phyloP scores from a whole-genome alignment of 1,140 invertebrate genomes.

The Megalonaias nervosa region DNA sequence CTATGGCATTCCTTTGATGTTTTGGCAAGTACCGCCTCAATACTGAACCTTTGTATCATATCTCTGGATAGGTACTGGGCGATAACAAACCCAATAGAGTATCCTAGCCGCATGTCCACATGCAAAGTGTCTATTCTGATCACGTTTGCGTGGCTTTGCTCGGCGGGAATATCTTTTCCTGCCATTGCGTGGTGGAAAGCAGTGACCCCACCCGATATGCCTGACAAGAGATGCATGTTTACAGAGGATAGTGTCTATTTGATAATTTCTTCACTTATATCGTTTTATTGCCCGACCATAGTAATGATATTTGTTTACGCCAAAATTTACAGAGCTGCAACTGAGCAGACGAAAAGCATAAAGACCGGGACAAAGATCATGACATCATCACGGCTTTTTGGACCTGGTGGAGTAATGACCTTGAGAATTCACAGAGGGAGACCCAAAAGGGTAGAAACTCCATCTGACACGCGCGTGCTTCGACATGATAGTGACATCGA shows the following conservation, averaged over 20 bases:
- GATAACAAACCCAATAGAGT: slow-evolving; percentile 98
- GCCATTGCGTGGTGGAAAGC: slow-evolving; percentile 91
- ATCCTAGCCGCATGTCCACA: slow-evolving; percentile 92
- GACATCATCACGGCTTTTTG: slow-evolving; percentile 49
- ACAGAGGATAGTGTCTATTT: slow-evolving; percentile 73
- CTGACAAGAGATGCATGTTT: slow-evolving; percentile 66
- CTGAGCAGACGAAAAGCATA: slow-evolving; percentile 60
- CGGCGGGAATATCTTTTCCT: slow-evolving; percentile 93
- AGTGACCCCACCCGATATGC: slow-evolving; percentile 48
- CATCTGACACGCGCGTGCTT: slow-evolving; percentile 5
- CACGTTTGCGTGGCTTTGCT: slow-evolving; percentile 94
- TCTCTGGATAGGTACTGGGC: slow-evolving; percentile 84
- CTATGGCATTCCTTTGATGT: slow-evolving; percentile 98
- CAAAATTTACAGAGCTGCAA: slow-evolving; percentile 65
- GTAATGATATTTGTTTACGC: slow-evolving; percentile 73
- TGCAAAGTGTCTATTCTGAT: slow-evolving; percentile 87
- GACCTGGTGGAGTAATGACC: slow-evolving; percentile 63
- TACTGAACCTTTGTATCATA: slow-evolving; percentile 96
- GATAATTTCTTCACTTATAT: slow-evolving; percentile 72
- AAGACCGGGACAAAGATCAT: slow-evolving; percentile 59
- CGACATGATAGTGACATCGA: slow-evolving; percentile 30
- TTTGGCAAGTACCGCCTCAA: slow-evolving; percentile 96
- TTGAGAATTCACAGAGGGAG: slow-evolving; percentile 66
- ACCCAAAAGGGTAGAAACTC: slow-evolving; percentile 32
- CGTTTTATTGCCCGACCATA: slow-evolving; percentile 73